These are phyloP conservation scores for Ennomos erosarius DNA, from an alignment of 2,888 invertebrate genomes.

Conservation along the genomic window DNA sequence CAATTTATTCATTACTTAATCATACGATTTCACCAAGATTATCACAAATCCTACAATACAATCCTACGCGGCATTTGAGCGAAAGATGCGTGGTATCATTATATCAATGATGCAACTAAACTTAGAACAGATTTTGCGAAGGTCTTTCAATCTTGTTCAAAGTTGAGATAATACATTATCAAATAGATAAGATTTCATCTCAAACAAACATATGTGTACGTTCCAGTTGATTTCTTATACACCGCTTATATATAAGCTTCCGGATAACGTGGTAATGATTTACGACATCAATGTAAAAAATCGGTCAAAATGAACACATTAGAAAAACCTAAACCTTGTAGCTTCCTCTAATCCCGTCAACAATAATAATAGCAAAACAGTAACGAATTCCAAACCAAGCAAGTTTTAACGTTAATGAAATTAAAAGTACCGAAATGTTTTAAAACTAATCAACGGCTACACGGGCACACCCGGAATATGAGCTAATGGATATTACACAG, in stretches of 20 bases:
- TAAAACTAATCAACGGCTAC: constrained; percentile 27
- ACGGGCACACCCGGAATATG: constrained; percentile 45
- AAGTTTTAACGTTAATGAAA: background rate
- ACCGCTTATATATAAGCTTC: no score
- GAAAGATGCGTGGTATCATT: constrained; percentile 1
- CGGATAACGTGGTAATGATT: no score
- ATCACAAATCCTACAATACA: no score
- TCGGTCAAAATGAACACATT: no score
- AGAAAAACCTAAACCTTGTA: background rate
- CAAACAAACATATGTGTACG: constrained; percentile 2
- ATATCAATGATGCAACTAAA: constrained; percentile 3
- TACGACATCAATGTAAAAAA: no score
- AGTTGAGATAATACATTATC: constrained; percentile 12
- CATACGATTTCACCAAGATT: no score
- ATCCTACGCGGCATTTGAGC: background rate
- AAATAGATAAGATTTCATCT: constrained; percentile 10
- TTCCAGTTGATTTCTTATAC: background rate
- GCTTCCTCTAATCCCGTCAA: no score
- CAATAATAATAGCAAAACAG: no score
- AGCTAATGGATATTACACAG: constrained; percentile 52
- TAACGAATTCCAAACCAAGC: no score
- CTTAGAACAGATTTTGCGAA: background rate
- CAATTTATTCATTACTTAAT: no score
- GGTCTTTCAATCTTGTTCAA: constrained; percentile 1
- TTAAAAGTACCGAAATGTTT: constrained; percentile 17